A percentile compares a stretch with the other conserved stretches of the same genome.
phyloP scores from a whole-genome alignment of 2,797 vertebrate genomes.

The Leuciscus waleckii region DNA sequence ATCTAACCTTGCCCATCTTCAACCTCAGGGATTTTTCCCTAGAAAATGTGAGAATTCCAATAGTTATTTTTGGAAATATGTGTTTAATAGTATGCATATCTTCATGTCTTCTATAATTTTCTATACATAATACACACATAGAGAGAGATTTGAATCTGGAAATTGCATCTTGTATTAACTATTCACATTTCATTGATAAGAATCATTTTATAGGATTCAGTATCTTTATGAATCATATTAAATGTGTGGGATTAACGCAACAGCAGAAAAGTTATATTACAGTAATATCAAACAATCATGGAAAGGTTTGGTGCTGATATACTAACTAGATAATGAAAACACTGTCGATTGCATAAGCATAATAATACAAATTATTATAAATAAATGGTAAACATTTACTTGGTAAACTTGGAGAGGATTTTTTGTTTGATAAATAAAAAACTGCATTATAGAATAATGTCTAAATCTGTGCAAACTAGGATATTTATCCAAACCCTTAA shows the following conservation, averaged over 20 bases:
- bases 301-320: constrained; percentile 63
- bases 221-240: not conserved
- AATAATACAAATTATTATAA: not conserved
- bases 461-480: not conserved
- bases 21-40: constrained; percentile 63
- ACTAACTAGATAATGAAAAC: constrained; percentile 67
- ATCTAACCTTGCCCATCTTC: constrained; percentile 69
- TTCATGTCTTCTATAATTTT: not conserved
- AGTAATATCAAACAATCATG: constrained; percentile 12
- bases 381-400: too few species aligned
- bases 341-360: not conserved
- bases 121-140: not conserved
- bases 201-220: not conserved
- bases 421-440: not conserved
- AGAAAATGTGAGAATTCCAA: constrained; percentile 55
- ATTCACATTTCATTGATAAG: constrained; percentile 1
- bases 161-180: constrained; percentile 3
- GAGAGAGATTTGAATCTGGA: not conserved
- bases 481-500: constrained; percentile 63
- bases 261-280: not conserved
- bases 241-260: not conserved
- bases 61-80: constrained; percentile 58
- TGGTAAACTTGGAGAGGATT: not conserved
- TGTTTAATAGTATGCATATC: not conserved
- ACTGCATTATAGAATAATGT: not conserved